These are phyloP conservation scores for Empis livida DNA, from an alignment of 2,888 invertebrate species.

Conservation along the genomic window DNA sequence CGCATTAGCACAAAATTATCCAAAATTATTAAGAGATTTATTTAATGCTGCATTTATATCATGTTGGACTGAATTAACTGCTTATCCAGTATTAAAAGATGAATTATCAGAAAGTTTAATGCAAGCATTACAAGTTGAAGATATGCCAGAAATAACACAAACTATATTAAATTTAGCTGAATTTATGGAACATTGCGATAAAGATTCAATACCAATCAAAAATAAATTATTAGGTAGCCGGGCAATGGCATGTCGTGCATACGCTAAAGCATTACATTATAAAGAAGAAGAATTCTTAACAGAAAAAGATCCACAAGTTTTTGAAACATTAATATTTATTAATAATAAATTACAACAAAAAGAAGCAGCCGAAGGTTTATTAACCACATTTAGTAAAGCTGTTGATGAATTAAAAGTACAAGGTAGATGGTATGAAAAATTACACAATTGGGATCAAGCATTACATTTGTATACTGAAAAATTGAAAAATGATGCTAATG, in stretches of 20 bases:
- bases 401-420: constrained; percentile 48
- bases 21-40: constrained; percentile 86
- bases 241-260: constrained; percentile 85
- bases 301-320: constrained; percentile 69
- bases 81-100: constrained; percentile 17
- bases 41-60: constrained; percentile 99
- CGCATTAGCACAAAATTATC: constrained; percentile 84
- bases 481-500: constrained; percentile 47
- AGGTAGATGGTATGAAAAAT: constrained; percentile 96
- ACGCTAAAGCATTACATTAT: constrained; percentile 49
- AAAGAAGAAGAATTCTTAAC: constrained; percentile 87
- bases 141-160: constrained; percentile 91
- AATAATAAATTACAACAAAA: constrained; percentile 98
- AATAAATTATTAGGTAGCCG: constrained; percentile 77
- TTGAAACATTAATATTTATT: constrained; percentile 88
- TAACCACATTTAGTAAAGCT: constrained; percentile 66
- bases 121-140: constrained; percentile 82
- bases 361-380: constrained; percentile 89
- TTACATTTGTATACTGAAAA: constrained; percentile 73
- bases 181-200: constrained; percentile 99
- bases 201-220: constrained; percentile 84
- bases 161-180: constrained; percentile 94
- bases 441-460: constrained; percentile 98
- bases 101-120: constrained; percentile 78
- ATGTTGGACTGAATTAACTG: constrained; percentile 90